Base-by-base conservation (phyloP, 2,888 invertebrate genomes). In the Drosophila nigricruria region DNA sequence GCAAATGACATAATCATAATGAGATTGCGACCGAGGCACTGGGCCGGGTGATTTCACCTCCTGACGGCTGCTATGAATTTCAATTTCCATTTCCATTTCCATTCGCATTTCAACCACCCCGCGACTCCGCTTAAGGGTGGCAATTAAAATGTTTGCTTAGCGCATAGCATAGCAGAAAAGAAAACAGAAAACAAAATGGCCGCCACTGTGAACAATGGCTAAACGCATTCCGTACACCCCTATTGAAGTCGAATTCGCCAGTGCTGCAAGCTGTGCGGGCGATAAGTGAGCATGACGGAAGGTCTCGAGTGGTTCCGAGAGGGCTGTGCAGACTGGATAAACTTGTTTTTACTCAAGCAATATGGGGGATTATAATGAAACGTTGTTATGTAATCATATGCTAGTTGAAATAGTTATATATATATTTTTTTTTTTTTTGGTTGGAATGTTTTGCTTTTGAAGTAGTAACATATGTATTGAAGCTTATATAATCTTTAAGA, bases 1-100 rank as follows among this genome's bases (percentile, higher is more conserved):
- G 50, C 70, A 88, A 86, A 89, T 86, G 90, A 86, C 85, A 86
- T 86, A 86, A 86, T 86, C 85, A 86, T 85, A 88, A 70, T 81
- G 74, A 69, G 64, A 58, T 59, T 57, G 45, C 10, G 36, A 32
- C 20, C 20, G 23, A 12, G 56, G 9, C 45, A 25, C n/a, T 45
- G 43, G 9, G 27, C 18, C 30, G 58, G 49, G 8, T 47, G 18
- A 57, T 10, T 43, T 42, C 43, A 40, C 20, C 36, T 45, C 30
- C 54, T 23, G 47, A 25, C 45, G 54, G 36, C 49, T 52, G 61
- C 52, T 56, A 85, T 86, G 90, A 86, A 89, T 86, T 89, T 89
- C 83, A 85, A 89, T 84, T 88, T 50, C 34, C 16, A 52, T 32
- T 32, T 20, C 50, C 18, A n/a, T n/a, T 25, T 1, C 30, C 18